phyloP scores from a whole-genome alignment of 2,113 vertebrate genomes.

The Columbina picui region DNA sequence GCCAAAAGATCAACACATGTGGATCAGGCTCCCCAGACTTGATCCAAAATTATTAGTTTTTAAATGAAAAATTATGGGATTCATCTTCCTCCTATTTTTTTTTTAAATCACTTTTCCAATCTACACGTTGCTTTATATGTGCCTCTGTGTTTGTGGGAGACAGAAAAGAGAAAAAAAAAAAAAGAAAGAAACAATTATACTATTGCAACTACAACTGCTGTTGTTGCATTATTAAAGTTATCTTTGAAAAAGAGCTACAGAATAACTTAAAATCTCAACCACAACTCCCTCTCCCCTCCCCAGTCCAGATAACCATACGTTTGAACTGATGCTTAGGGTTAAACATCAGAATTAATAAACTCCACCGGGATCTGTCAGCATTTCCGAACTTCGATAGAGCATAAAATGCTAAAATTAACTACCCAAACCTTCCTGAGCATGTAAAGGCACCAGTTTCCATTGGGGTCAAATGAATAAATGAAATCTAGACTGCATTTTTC shows the following conservation, averaged over 20 bases:
- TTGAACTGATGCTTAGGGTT: constrained; percentile 56
- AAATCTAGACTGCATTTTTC: not conserved
- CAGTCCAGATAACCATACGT: not conserved
- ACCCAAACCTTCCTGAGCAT: constrained; percentile 4
- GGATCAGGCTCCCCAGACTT: not conserved
- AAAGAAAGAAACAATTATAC: not conserved
- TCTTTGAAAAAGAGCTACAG: not conserved
- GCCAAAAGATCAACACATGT: not conserved
- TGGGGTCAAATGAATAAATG: not conserved
- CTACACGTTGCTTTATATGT: not conserved
- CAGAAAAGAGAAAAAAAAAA: not conserved
- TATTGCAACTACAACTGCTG: not conserved
- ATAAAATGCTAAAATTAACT: constrained; percentile 63
- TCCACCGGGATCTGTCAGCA: constrained; percentile 49
- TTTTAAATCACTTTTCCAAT: not conserved
- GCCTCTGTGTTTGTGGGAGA: not conserved
- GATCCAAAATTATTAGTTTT: not conserved
- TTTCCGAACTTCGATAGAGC: constrained; percentile 52
- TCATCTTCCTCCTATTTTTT: not conserved
- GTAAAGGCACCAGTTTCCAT: not conserved
- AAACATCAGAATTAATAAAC: constrained; percentile 63
- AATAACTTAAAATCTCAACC: not conserved
- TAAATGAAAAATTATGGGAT: not conserved
- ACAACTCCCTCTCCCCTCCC: not conserved
- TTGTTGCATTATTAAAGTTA: not conserved